Conservation (phyloP, 2,888 invertebrate genomes). For the Gymnosoma rotundatum region DNA sequence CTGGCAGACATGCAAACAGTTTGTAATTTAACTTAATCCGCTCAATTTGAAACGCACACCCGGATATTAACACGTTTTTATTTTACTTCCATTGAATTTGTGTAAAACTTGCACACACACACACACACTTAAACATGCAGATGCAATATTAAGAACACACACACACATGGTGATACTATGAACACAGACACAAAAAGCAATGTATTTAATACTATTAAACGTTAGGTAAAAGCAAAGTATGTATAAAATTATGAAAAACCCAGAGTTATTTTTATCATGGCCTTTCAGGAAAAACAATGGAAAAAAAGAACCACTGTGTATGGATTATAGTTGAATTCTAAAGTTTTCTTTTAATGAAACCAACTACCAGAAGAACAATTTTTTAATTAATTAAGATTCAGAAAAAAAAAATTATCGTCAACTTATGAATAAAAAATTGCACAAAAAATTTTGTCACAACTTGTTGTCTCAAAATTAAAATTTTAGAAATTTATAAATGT, state of each 20-base stretch:
- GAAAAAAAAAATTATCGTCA: too few species aligned
- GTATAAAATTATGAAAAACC: slow-evolving; percentile 48
- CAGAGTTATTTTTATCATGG: slow-evolving; percentile 31
- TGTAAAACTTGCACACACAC: slow-evolving; percentile 56
- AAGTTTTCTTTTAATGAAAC: slow-evolving; percentile 3
- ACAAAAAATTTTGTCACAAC: too few species aligned
- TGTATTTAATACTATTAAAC: slow-evolving; percentile 47
- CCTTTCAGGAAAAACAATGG: neutral
- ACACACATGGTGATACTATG: slow-evolving; percentile 26
- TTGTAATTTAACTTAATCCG: slow-evolving; percentile 80
- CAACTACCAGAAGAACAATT: slow-evolving; percentile 2
- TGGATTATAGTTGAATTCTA: neutral
- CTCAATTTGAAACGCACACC: slow-evolving; percentile 76
- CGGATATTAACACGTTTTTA: slow-evolving; percentile 64
- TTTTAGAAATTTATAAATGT: too few species aligned
- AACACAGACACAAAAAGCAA: slow-evolving; percentile 22
- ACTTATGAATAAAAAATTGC: too few species aligned
- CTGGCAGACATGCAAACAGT: slow-evolving; percentile 25
- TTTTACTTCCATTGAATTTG: neutral
- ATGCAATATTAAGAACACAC: slow-evolving; percentile 37
- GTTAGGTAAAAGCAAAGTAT: neutral
- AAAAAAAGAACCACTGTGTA: neutral
- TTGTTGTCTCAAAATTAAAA: too few species aligned
- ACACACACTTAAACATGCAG: slow-evolving; percentile 39
- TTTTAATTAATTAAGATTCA: neutral